Evolutionary conservation across 1,140 invertebrate genomes (phyloP).

Genomic region (Phortica variegata): DNA sequence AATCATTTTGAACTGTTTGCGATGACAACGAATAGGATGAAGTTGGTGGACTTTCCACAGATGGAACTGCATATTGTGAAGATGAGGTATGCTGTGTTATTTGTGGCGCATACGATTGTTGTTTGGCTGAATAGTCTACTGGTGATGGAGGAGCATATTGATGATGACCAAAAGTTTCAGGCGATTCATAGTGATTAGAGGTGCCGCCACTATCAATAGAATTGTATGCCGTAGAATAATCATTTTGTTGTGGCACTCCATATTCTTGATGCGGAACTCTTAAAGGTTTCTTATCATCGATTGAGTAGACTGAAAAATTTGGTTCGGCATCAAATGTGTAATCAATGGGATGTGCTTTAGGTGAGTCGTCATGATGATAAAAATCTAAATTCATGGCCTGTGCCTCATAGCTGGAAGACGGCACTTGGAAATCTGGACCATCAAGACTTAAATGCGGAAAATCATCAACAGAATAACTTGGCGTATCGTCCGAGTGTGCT

Average conservation of each 20-base stretch:
- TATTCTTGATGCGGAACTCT: conserved; percentile 33
- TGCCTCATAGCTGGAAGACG: conserved; percentile 39
- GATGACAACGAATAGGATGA: conserved; percentile 12
- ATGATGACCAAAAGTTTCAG: conserved; percentile 20
- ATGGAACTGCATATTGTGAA: conserved; percentile 19
- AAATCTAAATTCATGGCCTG: conserved; percentile 50
- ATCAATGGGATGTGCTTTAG: conserved; percentile 23
- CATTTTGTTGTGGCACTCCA: conserved; percentile 25
- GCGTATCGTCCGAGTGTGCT: conserved; percentile 25
- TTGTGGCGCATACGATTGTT: neutral
- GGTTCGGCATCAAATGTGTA: neutral
- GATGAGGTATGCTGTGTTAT: conserved; percentile 13
- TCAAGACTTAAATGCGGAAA: conserved; percentile 47
- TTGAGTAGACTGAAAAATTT: conserved; percentile 29
- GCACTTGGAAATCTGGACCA: conserved; percentile 34
- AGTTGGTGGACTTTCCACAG: conserved; percentile 11
- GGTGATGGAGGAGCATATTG: conserved; percentile 27
- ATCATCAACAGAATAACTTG: conserved; percentile 33
- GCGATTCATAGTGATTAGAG: conserved; percentile 19
- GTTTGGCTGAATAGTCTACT: too few relatives aligned
- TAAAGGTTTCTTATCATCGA: conserved; percentile 19
- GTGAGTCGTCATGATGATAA: conserved; percentile 32
- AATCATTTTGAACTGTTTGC: conserved; percentile 20
- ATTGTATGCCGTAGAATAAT: conserved; percentile 6
- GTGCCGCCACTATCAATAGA: neutral